These are phyloP conservation scores for Acomys russatus DNA, from an alignment of 2,797 vertebrate species.

Conservation along the genomic window DNA sequence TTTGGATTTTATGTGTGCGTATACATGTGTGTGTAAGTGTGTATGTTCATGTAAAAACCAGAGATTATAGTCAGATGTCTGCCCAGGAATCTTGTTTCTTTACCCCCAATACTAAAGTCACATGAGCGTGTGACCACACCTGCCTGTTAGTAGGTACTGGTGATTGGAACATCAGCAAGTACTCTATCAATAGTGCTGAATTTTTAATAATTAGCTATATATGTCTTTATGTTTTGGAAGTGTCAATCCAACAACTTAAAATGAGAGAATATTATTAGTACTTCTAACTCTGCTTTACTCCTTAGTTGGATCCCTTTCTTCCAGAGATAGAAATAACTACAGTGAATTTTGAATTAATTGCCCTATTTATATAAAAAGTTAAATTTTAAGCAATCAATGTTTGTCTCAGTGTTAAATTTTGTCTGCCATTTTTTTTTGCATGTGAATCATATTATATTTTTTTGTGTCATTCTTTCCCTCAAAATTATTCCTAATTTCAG, in stretches of 20 bases:
- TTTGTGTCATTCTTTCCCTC: slow-evolving; percentile 24
- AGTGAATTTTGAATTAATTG: slow-evolving; percentile 59
- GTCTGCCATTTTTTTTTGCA: slow-evolving; percentile 41
- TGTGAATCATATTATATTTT: slow-evolving; percentile 9
- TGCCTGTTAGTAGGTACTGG: background rate
- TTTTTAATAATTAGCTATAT: background rate
- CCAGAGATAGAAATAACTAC: slow-evolving; percentile 18
- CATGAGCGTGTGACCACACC: background rate
- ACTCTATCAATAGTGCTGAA: background rate
- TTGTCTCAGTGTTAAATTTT: slow-evolving; percentile 56
- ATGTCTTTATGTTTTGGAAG: background rate
- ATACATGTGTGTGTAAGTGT: background rate
- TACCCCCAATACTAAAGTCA: background rate
- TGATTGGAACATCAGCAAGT: background rate
- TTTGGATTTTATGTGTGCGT: background rate
- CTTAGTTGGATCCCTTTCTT: background rate
- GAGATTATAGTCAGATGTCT: background rate
- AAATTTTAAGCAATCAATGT: background rate
- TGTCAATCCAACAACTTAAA: slow-evolving; percentile 23
- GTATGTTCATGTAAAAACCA: background rate
- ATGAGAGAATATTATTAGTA: background rate
- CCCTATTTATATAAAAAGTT: slow-evolving; percentile 19
- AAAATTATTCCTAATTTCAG: slow-evolving; percentile 60
- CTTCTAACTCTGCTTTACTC: background rate
- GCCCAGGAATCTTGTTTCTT: background rate